Evolutionary conservation across 1,140 invertebrate genomes (phyloP), one percentile per base, ranked within the genome.

Genomic region (Apolygus lucorum): DNA sequence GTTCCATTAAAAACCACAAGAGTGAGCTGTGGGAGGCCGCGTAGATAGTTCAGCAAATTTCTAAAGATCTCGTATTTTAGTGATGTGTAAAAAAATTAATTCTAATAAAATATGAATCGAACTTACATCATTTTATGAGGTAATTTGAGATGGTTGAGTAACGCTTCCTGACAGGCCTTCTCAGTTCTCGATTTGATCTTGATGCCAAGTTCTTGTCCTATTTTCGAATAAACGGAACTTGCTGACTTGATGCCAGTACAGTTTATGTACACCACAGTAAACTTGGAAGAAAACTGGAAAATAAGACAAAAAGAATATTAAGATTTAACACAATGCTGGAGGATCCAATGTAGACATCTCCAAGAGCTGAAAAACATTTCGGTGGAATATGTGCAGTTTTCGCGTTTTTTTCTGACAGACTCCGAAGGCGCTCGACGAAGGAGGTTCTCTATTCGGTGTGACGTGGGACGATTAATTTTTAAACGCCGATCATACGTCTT

Each of bases 191-290:
- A 81, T 24, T 77, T 72, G 26, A 76, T 74, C 71, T 84, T 80
- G 0, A 89, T 68, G 17, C 84, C 78, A 29, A 91, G 78, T 74
- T 90, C 88, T 59, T 85, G 80, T 64, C 83, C 83, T 54, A 92
- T 87, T 75, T 86, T 85, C 8, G 80, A 81, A 77, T 88, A 94
- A 73, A 94, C 89, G 27, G 85, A 81, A 4, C 81, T 79, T 0
- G 91, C 84, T 26, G 87, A 88, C 76, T 88, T 89, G 73, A 93
- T 85, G 54, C 85, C 84, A 49, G 90, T 93, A 74, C 91, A 95
- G 78, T 95, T 94, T 0, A 94, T 81, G 75, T 89, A 91, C 21
- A 93, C 83, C 71, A 84, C 81, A 73, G 85, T 85, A 49, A 87
- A 84, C n/a, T 82, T 80, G 68, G 81, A 76, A 67, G 80, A 80